Conservation (phyloP, 2,888 invertebrate genomes). For the Chrysolina haemoptera region DNA sequence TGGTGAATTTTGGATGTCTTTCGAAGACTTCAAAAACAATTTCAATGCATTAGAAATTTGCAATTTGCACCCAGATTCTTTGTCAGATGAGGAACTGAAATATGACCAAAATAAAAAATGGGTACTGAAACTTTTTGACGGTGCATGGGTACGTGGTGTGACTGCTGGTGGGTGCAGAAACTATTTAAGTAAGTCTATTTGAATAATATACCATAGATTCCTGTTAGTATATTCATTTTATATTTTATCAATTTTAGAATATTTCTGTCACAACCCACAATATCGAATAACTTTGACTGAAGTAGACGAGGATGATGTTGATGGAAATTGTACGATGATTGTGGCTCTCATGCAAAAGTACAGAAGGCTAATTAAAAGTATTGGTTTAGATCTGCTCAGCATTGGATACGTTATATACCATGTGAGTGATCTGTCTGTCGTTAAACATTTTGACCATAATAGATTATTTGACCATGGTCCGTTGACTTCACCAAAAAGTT, state of each 20-base stretch:
- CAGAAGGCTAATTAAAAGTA: conserved; percentile 86
- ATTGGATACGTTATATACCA: conserved; percentile 97
- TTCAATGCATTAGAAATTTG: conserved; percentile 93
- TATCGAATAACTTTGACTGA: conserved; percentile 86
- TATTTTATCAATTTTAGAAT: conserved; percentile 75
- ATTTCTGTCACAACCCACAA: conserved; percentile 96
- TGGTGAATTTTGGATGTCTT: conserved; percentile 99
- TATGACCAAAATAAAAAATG: conserved; percentile 86
- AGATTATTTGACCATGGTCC: neutral
- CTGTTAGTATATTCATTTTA: too few species aligned
- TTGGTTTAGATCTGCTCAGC: conserved; percentile 91
- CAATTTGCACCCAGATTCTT: conserved; percentile 94
- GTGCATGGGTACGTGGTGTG: conserved; percentile 92
- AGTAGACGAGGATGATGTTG: conserved; percentile 87
- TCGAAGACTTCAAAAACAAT: conserved; percentile 86
- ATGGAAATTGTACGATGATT: conserved; percentile 93
- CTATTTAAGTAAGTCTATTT: conserved; percentile 75
- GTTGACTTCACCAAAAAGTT: neutral
- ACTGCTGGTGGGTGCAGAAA: conserved; percentile 98
- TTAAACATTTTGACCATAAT: neutral
- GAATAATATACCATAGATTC: too few species aligned
- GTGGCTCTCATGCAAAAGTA: conserved; percentile 98
- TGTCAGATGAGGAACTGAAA: conserved; percentile 80
- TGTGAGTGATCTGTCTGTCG: conserved; percentile 70
- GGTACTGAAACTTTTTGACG: conserved; percentile 95